Evolutionary conservation across 35 echinoderm and acorn worm genomes (phyloP), one percentile per base, ranked within the genome.

Genomic region (Chiridota heheva): DNA sequence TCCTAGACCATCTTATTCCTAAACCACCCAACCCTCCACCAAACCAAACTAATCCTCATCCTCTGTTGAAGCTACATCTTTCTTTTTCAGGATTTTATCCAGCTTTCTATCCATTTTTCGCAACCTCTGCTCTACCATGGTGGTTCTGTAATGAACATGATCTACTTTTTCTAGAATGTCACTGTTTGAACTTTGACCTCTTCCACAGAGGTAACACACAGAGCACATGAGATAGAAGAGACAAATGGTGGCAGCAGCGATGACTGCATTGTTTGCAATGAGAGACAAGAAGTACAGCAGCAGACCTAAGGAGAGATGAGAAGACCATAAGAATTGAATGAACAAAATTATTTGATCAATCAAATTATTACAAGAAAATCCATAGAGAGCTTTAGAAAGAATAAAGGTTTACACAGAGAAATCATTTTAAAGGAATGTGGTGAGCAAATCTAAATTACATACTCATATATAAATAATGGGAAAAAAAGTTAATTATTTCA

Each of bases 251-350:
- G 81, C 44, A 7, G 45, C 53, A 2, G 76, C 67, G 8, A 88
- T 12, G 7, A 88, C 76, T 0, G 61, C 16, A 31, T 88, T 88
- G 67, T 73, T 81, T 0, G 86, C 36, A 13, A 88, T 61, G n/a
- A 81, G 67, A 6, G 76, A 81, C 2, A 55, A 26, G 22, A 88
- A 63, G 67, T 88, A 88, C 86, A 88, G 70, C 26, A 59, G 53
- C 16, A 88, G 65, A 44, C 65, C 86, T 88, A 55, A 0, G 33
- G 63, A 58, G 17, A 75, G 63, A 44, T 51, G 40, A 68, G 10
- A 3, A 60, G 33, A 53, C 48, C 48, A 53, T 53, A 53, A 22
- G 48, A 32, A 32, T 13, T 18, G 29, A 29, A 65, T 1, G 62
- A 65, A 24, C 32, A 29, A 29, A 65, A 12, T 1, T 20, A 24